phyloP scores from a whole-genome alignment of 2,113 vertebrate genomes.

The Guaruba guarouba region DNA sequence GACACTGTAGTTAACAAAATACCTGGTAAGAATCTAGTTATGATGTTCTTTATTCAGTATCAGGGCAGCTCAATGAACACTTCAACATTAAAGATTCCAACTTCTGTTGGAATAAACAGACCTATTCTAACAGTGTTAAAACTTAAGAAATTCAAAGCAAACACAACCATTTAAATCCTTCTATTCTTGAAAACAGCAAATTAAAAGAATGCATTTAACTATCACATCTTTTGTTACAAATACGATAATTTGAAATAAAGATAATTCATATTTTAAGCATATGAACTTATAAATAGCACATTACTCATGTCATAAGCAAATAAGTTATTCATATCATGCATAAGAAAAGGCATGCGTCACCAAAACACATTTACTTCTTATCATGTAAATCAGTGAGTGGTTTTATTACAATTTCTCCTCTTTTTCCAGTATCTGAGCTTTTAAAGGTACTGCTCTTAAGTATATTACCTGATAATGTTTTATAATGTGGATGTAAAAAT shows the following conservation, averaged over 20 bases:
- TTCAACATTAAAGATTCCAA: not conserved
- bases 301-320: not conserved
- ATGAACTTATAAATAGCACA: not conserved
- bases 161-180: not conserved
- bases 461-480: not conserved
- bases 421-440: not conserved
- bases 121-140: not conserved
- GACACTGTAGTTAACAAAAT: not conserved
- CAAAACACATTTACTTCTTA: not conserved
- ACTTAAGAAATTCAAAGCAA: not conserved
- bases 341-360: not conserved
- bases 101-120: not conserved
- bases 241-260: not conserved
- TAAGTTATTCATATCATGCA: not conserved
- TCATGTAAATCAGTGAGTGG: not conserved
- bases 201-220: not conserved
- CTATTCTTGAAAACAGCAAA: not conserved
- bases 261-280: not conserved
- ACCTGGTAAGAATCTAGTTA: not conserved
- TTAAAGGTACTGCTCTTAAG: not conserved
- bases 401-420: not conserved
- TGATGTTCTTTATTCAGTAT: not conserved
- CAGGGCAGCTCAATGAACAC: not conserved
- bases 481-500: not conserved
- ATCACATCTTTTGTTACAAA: not conserved